Evolutionary conservation across 2,888 invertebrate species (phyloP).

Genomic region (Beris morrisii): DNA sequence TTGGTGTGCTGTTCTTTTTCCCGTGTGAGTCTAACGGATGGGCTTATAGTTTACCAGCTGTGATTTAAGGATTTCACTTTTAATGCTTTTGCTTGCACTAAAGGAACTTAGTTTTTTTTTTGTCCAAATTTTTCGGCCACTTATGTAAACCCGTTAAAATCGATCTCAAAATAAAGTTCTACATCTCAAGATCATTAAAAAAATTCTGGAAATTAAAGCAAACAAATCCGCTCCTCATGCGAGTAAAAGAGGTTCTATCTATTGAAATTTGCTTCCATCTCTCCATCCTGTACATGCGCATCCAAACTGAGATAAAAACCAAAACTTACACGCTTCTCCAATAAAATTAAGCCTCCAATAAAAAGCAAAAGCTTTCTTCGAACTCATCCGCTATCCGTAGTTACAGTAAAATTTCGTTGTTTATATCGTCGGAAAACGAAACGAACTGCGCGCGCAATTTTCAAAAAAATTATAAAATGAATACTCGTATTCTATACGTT

Average conservation of each 20-base stretch:
- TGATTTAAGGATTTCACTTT: too few relatives aligned
- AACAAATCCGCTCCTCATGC: constrained; percentile 3
- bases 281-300: neutral
- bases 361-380: neutral
- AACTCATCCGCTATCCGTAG: neutral
- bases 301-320: too few relatives aligned
- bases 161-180: constrained; percentile 1
- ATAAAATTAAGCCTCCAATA: neutral
- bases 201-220: constrained; percentile 2
- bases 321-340: neutral
- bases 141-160: too few relatives aligned
- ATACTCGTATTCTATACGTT: neutral
- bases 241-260: neutral
- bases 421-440: neutral
- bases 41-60: too few relatives aligned
- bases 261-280: constrained; percentile 6
- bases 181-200: neutral
- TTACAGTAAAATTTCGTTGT: neutral
- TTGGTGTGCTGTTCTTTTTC: too few relatives aligned
- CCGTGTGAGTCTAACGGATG: too few relatives aligned
- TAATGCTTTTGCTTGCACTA: too few relatives aligned
- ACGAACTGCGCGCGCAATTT: constrained; percentile 1
- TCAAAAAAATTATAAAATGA: neutral
- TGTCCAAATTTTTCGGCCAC: too few relatives aligned
- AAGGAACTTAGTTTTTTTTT: too few relatives aligned